Base-by-base conservation (phyloP, 2,113 vertebrate genomes). In the Leuciscus idus region DNA sequence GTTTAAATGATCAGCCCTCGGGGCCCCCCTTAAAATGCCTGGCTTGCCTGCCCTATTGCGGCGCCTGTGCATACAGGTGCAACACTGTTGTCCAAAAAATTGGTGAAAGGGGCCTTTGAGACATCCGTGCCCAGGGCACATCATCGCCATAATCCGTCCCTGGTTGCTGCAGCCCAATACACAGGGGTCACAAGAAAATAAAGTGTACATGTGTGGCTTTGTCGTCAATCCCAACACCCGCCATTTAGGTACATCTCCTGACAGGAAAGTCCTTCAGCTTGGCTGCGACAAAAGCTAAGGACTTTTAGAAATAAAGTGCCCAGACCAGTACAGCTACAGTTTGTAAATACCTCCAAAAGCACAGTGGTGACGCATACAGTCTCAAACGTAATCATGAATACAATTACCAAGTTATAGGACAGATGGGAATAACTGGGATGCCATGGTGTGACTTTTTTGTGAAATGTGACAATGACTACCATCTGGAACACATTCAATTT, bases 291-390 rank as follows among this genome's bases (percentile, higher is more conserved):
- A 72, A 72, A 72, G 33, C 33, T 73, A 73, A 12, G 9, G 70
- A 43, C 21, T 73, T 73, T 11, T n/a, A 43, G 36, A 73, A 73
- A 43, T 43, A n/a, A 73, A 43, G 36, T 73, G 36, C 70, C 10
- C 70, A 39, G 36, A 73, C 70, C 70, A 73, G 21, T 5, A 73
- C 8, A 43, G 36, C 33, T 33, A 43, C 36, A 43, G 36, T 36
- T 73, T 73, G 36, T 73, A 19, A 73, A 73, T n/a, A 73, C 36
- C 36, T 43, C 70, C 33, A 43, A 21, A 73, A 73, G 70, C 70
- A 73, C 36, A 43, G 33, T 39, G 68, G 33, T 48, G 46, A 48
- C 46, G 12, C 70, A 39, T 39, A 1, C 6, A 39, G 1, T 39
- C 39, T 39, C 39, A 39, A 39, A 39, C 39, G 6, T 39, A 39